Evolutionary conservation across 2,888 invertebrate genomes (phyloP), one percentile per base, ranked within the genome.

Genomic region (Drosophila greeni): DNA sequence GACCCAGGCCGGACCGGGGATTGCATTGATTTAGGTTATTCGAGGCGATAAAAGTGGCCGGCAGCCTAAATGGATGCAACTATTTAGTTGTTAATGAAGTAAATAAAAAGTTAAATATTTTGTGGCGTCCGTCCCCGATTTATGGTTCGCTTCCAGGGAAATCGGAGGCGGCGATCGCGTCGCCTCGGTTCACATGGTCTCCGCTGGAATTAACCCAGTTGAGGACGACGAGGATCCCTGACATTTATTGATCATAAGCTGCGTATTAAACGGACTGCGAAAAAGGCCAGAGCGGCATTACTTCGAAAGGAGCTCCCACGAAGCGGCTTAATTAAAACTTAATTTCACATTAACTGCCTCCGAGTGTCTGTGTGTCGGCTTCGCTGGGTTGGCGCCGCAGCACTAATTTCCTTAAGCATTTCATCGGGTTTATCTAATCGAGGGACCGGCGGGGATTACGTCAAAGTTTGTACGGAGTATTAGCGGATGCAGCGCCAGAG

Each of bases 231-330:
- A 54, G 56, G 66, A 67, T 68, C 52, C 34, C 43, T 82, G 81
- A 84, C 84, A 80, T 82, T 82, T 84, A 82, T 82, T 84, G 81
- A 82, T 77, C 81, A 80, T 82, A 82, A 84, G 81, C 81, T 82
- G 77, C 67, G 74, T 71, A 77, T 84, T 84, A 81, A 81, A 79
- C 84, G 70, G 76, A 61, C 74, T 55, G 65, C 66, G 48, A 51
- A 57, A 48, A 52, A 66, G 66, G 60, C 66, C 33, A 78, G 70
- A 71, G n/a, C 23, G 79, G 82, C 76, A 74, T 76, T 79, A 73
- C 76, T 79, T 76, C 84, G 66, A 76, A 82, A 72, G 62, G 64
- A 57, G 82, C 80, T 82, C 84, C 80, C 80, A 84, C 76, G 84
- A 39, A 66, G 52, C 33, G 61, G 67, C 62, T 54, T 65, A 65